Evolutionary conservation across 2,113 vertebrate species (phyloP).

Genomic region (Grammomys surdaster): DNA sequence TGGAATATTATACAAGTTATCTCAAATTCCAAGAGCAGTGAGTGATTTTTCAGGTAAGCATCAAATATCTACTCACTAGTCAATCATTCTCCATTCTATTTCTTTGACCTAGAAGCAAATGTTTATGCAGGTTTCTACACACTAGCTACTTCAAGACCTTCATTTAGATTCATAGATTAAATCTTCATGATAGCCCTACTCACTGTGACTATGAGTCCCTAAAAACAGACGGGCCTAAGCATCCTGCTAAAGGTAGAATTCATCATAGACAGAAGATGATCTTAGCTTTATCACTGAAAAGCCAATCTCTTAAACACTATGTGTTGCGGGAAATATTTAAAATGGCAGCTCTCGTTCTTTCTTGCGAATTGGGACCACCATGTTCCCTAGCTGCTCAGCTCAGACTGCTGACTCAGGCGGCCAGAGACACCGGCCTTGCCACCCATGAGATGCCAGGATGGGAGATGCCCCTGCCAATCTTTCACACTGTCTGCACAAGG

Average conservation of each 20-base stretch:
- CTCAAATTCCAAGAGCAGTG: not conserved
- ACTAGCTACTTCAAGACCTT: not conserved
- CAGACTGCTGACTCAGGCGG: no score
- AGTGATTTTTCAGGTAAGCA: not conserved
- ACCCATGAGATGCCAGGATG: no score
- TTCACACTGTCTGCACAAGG: no score
- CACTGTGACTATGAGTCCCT: not conserved
- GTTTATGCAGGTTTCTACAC: not conserved
- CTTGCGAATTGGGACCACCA: no score
- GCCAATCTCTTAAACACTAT: not conserved
- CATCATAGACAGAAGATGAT: not conserved
- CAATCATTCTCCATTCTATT: not conserved
- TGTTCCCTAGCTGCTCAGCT: no score
- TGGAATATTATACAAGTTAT: not conserved
- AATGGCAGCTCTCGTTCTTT: no score
- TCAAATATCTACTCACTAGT: fast-evolving
- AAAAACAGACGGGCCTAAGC: not conserved
- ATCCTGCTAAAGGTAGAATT: not conserved
- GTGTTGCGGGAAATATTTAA: no score
- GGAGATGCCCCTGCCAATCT: no score
- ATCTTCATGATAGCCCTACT: not conserved
- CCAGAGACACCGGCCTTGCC: no score
- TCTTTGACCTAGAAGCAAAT: not conserved
- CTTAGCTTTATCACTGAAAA: fast-evolving
- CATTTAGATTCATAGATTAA: not conserved